A percentile compares a stretch with the other conserved stretches of the same genome.
Evolutionary conservation across 2,888 invertebrate genomes (phyloP).

Genomic region (Colletes collaris): DNA sequence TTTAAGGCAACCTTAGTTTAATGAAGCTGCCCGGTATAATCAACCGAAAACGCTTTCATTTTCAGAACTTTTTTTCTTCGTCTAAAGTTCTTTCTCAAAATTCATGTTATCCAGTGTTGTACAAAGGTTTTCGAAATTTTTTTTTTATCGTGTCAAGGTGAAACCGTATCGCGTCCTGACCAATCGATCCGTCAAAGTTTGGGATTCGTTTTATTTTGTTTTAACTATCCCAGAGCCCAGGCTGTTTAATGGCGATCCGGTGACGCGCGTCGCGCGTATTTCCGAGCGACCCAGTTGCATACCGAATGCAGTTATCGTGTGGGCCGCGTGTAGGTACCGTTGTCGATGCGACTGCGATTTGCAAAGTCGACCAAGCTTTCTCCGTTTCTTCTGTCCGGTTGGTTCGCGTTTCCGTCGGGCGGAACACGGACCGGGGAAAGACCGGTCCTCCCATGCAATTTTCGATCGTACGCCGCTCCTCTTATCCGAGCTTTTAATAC

Average conservation of each 20-base stretch:
- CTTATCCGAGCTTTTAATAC: not conserved
- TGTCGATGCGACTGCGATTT: conserved; percentile 55
- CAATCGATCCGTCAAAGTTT: too few relatives aligned
- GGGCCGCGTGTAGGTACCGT: conserved; percentile 50
- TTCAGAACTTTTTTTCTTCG: too few relatives aligned
- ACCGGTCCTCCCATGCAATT: conserved; percentile 6
- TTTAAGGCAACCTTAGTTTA: too few relatives aligned
- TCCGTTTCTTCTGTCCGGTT: conserved; percentile 19
- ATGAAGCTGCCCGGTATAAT: too few relatives aligned
- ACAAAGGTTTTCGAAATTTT: too few relatives aligned
- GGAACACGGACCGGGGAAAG: not conserved
- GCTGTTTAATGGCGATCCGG: conserved; percentile 46
- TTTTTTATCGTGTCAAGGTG: too few relatives aligned
- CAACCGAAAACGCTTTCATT: too few relatives aligned
- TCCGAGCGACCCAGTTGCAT: conserved; percentile 67
- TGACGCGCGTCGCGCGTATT: conserved; percentile 40
- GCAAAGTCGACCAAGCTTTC: conserved; percentile 48
- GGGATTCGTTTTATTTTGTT: too few relatives aligned
- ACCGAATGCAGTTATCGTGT: conserved; percentile 43
- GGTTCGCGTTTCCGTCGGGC: not conserved
- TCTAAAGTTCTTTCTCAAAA: too few relatives aligned
- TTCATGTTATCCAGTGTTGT: too few relatives aligned
- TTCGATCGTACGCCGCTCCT: not conserved
- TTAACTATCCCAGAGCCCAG: too few relatives aligned
- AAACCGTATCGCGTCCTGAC: too few relatives aligned